Percentiles rank a stretch among this genome's conserved stretches.
Conservation (phyloP, 2,888 invertebrate genomes). For the Calameuta idolon region DNA sequence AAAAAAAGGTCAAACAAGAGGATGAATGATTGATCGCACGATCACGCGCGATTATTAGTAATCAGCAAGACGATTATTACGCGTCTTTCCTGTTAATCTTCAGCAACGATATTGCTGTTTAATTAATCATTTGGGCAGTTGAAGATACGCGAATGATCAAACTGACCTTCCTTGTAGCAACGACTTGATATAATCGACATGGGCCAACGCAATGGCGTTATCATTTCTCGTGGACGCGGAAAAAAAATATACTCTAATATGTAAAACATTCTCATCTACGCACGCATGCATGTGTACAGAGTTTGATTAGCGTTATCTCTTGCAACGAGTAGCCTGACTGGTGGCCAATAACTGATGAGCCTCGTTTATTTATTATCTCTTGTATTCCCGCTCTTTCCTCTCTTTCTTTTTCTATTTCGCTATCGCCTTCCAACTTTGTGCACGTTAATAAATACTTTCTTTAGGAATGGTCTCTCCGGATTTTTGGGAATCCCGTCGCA, state of each 20-base stretch:
- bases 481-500: neutral
- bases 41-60: neutral
- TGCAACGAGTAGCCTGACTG: neutral
- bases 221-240: neutral
- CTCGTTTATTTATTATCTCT: neutral
- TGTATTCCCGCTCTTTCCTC: neutral
- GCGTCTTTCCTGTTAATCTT: neutral
- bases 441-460: conserved; percentile 24
- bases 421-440: conserved; percentile 8
- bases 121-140: neutral
- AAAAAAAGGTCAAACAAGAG: neutral
- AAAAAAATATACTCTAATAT: neutral
- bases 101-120: neutral
- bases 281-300: neutral
- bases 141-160: neutral
- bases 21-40: neutral
- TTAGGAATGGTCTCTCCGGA: conserved; percentile 17
- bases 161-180: neutral
- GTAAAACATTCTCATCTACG: neutral
- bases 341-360: neutral
- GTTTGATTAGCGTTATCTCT: neutral
- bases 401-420: neutral
- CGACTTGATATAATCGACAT: neutral
- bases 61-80: neutral
- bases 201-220: neutral